phyloP scores from a whole-genome alignment of 2,888 invertebrate genomes.

The Balanococcus diminutus region DNA sequence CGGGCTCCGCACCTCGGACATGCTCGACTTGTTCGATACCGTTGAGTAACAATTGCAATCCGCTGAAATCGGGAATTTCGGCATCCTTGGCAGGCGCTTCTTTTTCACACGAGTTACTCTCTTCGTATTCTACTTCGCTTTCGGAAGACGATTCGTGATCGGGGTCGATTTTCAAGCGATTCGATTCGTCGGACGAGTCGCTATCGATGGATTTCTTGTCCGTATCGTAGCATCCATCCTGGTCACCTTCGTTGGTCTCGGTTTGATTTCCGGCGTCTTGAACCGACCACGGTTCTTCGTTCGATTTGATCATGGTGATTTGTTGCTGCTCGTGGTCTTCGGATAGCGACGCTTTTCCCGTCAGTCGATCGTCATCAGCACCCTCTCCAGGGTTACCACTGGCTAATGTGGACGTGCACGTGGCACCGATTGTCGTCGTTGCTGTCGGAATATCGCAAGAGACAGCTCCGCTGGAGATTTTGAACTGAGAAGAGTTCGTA shows the following conservation, averaged over 20 bases:
- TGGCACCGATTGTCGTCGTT: not conserved
- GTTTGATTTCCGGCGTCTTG: constrained; percentile 54
- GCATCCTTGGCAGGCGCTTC: not conserved
- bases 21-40: constrained; percentile 79
- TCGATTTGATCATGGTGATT: not conserved
- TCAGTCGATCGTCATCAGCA: not conserved
- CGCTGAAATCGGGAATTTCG: constrained; percentile 70
- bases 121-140: not conserved
- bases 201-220: not conserved
- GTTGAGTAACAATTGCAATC: constrained; percentile 80
- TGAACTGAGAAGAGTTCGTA: not conserved
- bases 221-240: not conserved
- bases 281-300: not conserved
- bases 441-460: not conserved
- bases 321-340: not conserved
- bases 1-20: not conserved
- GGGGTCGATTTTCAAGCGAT: not conserved
- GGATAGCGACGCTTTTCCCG: too few species aligned
- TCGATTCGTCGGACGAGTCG: not conserved
- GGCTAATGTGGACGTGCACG: not conserved
- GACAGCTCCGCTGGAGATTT: not conserved
- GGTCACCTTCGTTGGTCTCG: not conserved
- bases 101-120: not conserved
- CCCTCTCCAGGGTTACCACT: not conserved
- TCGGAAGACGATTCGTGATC: not conserved